Percentiles rank a stretch among this genome's conserved stretches.
phyloP scores from a whole-genome alignment of 2,797 vertebrate species.

The Percopsis omiscomaycus region DNA sequence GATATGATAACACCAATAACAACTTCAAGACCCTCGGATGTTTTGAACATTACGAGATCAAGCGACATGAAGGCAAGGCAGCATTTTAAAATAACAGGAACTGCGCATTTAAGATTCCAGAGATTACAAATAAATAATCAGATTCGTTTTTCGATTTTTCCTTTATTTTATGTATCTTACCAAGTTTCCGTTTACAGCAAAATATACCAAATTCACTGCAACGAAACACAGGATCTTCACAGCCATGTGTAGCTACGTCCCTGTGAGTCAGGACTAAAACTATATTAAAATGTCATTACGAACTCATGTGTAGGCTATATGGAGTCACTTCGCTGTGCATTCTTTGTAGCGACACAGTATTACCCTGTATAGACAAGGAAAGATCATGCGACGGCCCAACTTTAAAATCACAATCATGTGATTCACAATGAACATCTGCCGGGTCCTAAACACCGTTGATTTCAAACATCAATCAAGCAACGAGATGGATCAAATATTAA shows the following conservation, averaged over 20 bases:
- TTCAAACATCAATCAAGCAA: not conserved
- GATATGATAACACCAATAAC: too few species aligned
- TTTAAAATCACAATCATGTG: slow-evolving; percentile 51
- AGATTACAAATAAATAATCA: not conserved
- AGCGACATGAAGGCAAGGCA: too few species aligned
- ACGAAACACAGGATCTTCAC: slow-evolving; percentile 42
- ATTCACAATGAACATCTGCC: slow-evolving; percentile 6
- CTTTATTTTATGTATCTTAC: slow-evolving; percentile 52
- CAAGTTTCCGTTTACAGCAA: slow-evolving; percentile 52
- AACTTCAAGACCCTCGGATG: too few species aligned
- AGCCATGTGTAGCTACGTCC: slow-evolving; percentile 58
- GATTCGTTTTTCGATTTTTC: not conserved
- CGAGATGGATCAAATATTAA: too few species aligned
- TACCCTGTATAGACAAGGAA: not conserved
- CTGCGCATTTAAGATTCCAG: not conserved
- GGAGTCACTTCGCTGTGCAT: too few species aligned
- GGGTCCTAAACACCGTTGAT: slow-evolving; percentile 58
- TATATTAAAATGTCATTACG: not conserved
- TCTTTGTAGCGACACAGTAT: not conserved
- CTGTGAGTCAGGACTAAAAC: not conserved
- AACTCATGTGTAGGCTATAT: not conserved
- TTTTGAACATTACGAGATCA: too few species aligned
- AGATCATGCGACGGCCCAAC: not conserved
- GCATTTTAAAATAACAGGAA: not conserved
- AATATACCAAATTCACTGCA: slow-evolving; percentile 39